A percentile compares a stretch with the other conserved stretches of the same genome.
phyloP scores from a whole-genome alignment of 2,113 vertebrate genomes.

The Zeus faber region DNA sequence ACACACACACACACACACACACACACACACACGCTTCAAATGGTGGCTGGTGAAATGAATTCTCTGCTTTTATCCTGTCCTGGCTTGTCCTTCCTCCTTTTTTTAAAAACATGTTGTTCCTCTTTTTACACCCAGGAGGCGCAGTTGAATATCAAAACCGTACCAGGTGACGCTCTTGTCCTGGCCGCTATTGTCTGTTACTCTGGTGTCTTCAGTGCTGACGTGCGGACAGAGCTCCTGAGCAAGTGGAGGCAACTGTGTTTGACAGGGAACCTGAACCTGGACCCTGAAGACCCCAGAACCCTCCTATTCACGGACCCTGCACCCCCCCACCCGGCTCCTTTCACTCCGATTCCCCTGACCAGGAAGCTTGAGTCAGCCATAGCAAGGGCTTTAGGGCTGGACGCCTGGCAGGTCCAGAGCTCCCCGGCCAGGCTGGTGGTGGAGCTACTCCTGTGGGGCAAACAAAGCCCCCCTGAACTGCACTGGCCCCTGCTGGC shows the following conservation, averaged over 20 bases:
- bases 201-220: slow-evolving; percentile 75
- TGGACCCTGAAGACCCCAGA: slow-evolving; percentile 66
- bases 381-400: slow-evolving; percentile 58
- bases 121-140: slow-evolving; percentile 54
- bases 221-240: slow-evolving; percentile 68
- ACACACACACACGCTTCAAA: no score
- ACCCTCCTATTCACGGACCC: slow-evolving; percentile 27
- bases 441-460: slow-evolving; percentile 68
- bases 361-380: slow-evolving; percentile 49
- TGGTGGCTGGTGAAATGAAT: no score
- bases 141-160: slow-evolving; percentile 27
- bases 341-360: slow-evolving; percentile 51
- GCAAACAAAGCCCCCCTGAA: slow-evolving; percentile 28
- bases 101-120: background rate
- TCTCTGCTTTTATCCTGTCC: no score
- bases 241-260: slow-evolving; percentile 77
- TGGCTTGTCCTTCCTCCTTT: background rate
- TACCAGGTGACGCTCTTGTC: slow-evolving; percentile 75
- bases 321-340: background rate
- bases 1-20: no score
- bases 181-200: slow-evolving; percentile 76
- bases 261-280: slow-evolving; percentile 54
- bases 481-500: slow-evolving; percentile 74
- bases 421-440: slow-evolving; percentile 48
- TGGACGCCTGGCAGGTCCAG: slow-evolving; percentile 36